phyloP scores from a whole-genome alignment of 2,797 vertebrate species.

The Xenops minutus region DNA sequence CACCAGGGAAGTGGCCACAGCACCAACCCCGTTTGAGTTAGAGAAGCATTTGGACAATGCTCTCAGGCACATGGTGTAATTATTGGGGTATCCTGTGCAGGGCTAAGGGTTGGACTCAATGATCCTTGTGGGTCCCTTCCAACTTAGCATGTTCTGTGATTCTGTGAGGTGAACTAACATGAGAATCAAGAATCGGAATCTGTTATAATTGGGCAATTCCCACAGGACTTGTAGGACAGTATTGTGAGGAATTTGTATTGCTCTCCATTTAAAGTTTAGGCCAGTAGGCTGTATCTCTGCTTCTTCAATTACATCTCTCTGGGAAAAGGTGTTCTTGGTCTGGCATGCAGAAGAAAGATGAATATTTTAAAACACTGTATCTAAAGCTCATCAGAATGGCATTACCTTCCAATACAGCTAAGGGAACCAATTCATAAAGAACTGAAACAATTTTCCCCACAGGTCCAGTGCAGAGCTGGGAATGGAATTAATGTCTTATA shows the following conservation, averaged over 20 bases:
- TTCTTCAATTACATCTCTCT: not conserved
- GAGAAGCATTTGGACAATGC: not conserved
- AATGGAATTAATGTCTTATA: not conserved
- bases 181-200: not conserved
- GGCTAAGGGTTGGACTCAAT: not conserved
- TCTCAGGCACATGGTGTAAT: not conserved
- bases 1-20: not conserved
- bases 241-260: not conserved
- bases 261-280: not conserved
- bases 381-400: not conserved
- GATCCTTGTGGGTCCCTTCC: not conserved
- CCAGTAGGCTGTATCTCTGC: not conserved
- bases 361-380: not conserved
- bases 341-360: not conserved
- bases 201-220: not conserved
- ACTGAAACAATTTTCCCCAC: not conserved
- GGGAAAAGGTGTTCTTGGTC: not conserved
- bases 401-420: not conserved
- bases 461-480: not conserved
- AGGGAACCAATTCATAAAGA: not conserved
- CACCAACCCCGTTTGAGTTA: not conserved
- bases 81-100: not conserved
- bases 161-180: not conserved
- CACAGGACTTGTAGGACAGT: not conserved
- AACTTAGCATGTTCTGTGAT: not conserved